A percentile compares a stretch with the other conserved stretches of the same genome.
phyloP scores from a whole-genome alignment of 1,140 invertebrate species.

The Brachionus rubens region DNA sequence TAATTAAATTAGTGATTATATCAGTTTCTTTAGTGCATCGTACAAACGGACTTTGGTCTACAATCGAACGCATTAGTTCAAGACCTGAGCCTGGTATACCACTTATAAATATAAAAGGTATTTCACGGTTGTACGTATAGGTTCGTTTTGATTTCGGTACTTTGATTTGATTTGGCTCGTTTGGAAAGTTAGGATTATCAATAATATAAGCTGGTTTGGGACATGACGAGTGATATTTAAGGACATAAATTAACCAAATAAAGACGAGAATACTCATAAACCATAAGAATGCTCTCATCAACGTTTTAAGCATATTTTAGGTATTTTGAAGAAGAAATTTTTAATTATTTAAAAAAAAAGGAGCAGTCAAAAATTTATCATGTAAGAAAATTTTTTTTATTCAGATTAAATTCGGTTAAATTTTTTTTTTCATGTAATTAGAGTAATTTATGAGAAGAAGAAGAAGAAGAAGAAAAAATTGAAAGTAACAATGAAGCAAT shows the following conservation, averaged over 20 bases:
- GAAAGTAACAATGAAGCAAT: too few species aligned
- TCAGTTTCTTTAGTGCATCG: conserved; percentile 95
- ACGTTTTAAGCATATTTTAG: background rate
- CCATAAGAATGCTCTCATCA: background rate
- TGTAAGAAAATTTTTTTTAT: too few species aligned
- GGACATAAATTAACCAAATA: background rate
- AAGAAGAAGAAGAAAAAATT: too few species aligned
- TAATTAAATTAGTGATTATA: conserved; percentile 71
- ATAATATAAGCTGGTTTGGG: background rate
- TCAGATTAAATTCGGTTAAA: too few species aligned
- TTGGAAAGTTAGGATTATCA: background rate
- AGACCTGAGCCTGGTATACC: conserved; percentile 93
- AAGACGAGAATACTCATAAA: conserved; percentile 3
- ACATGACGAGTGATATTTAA: background rate
- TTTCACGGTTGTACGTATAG: conserved; percentile 2
- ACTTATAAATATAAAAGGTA: conserved; percentile 72
- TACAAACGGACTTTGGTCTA: conserved; percentile 94
- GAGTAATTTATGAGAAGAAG: too few species aligned
- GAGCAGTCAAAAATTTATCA: too few species aligned
- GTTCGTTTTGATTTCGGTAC: background rate
- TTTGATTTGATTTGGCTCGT: background rate
- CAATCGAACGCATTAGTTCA: conserved; percentile 91
- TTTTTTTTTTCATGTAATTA: too few species aligned
- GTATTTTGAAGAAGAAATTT: too few species aligned
- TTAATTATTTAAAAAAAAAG: too few species aligned